phyloP scores from a whole-genome alignment of 2,113 vertebrate genomes.

The Neodontobutis hainanensis region DNA sequence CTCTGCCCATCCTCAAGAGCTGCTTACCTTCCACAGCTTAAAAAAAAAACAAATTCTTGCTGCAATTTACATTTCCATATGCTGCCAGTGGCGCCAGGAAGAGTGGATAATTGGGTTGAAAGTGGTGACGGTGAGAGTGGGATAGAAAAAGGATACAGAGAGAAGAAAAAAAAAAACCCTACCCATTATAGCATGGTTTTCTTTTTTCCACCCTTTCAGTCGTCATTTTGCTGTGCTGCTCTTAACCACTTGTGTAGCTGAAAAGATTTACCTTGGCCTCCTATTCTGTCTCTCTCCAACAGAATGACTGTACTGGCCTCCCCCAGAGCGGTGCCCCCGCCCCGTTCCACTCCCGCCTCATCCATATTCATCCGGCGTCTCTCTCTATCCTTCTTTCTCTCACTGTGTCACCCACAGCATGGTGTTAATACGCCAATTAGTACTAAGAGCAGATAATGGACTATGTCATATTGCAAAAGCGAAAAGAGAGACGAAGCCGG shows the following conservation, averaged over 20 bases:
- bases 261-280: constrained; percentile 84
- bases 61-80: constrained; percentile 84
- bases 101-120: constrained; percentile 85
- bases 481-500: constrained; percentile 59
- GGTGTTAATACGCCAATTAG: constrained; percentile 84
- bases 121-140: constrained; percentile 77
- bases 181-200: constrained; percentile 75
- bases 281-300: constrained; percentile 64
- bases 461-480: constrained; percentile 78
- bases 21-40: constrained; percentile 76
- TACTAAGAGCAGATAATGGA: constrained; percentile 84
- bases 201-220: constrained; percentile 67
- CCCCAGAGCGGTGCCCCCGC: constrained; percentile 55
- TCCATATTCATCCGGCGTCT: constrained; percentile 77
- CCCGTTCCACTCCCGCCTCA: constrained; percentile 65
- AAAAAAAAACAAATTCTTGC: constrained; percentile 63
- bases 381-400: constrained; percentile 56
- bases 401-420: constrained; percentile 79
- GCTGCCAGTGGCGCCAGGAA: constrained; percentile 79
- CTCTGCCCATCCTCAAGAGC: constrained; percentile 70
- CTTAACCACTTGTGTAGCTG: constrained; percentile 80
- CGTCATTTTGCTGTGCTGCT: constrained; percentile 78
- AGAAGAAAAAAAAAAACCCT: constrained; percentile 61
- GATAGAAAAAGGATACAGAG: constrained; percentile 76
- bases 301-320: constrained; percentile 57